A percentile compares a stretch with the other conserved stretches of the same genome.
phyloP scores from a whole-genome alignment of 2,113 vertebrate genomes.

The Potamarius usumacintae region DNA sequence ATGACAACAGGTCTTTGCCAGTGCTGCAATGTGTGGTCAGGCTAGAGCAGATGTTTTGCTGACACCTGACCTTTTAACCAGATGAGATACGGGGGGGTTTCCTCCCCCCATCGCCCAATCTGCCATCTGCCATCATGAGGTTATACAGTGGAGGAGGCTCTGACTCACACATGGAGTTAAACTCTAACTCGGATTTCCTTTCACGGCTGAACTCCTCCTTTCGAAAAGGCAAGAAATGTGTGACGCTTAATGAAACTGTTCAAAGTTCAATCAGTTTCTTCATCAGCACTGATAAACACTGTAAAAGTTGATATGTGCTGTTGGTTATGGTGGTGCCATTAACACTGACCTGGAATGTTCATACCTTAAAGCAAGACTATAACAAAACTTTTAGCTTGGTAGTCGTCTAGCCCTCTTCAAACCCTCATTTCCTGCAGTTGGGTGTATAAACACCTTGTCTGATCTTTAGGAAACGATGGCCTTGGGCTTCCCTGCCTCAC shows the following conservation, averaged over 20 bases:
- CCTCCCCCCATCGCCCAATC: slow-evolving; percentile 76
- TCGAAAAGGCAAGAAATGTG: not conserved
- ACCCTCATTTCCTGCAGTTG: slow-evolving; percentile 68
- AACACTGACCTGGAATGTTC: slow-evolving; percentile 44
- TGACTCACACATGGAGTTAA: slow-evolving; percentile 54
- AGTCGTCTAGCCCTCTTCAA: slow-evolving; percentile 39
- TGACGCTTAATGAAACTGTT: slow-evolving; percentile 3
- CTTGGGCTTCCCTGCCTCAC: slow-evolving; percentile 59
- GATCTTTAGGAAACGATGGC: slow-evolving; percentile 67
- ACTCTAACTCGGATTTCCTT: slow-evolving; percentile 35
- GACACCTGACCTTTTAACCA: slow-evolving; percentile 87
- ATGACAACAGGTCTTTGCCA: slow-evolving; percentile 75
- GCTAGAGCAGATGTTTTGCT: slow-evolving; percentile 86
- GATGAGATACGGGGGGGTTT: slow-evolving; percentile 77
- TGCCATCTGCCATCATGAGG: slow-evolving; percentile 86
- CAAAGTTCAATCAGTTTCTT: not conserved
- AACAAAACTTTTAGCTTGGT: not conserved
- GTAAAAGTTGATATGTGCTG: not conserved
- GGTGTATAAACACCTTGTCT: slow-evolving; percentile 60
- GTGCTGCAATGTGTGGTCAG: slow-evolving; percentile 75
- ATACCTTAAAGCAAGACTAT: slow-evolving; percentile 25
- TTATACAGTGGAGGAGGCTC: slow-evolving; percentile 60
- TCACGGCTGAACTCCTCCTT: slow-evolving; percentile 24
- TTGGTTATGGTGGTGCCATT: not conserved
- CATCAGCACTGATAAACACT: not conserved